phyloP scores from a whole-genome alignment of 2,113 vertebrate species.

The Eulacestoma nigropectus region DNA sequence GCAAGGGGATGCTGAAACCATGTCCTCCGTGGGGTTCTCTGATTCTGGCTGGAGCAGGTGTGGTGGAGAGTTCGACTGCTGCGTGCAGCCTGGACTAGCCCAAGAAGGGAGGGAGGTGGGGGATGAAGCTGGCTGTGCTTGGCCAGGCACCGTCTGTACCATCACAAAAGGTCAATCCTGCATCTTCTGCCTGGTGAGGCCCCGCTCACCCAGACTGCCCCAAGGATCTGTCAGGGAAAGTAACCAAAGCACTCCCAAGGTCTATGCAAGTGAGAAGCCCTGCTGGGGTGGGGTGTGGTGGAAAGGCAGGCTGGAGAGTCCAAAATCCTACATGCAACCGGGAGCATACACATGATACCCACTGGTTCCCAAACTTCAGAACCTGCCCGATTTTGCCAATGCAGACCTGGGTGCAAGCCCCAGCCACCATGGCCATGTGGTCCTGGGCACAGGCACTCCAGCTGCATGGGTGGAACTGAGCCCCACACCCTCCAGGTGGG shows the following conservation, averaged over 20 bases:
- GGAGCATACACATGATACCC: accelerated
- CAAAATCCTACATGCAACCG: not conserved
- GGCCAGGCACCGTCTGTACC: not conserved
- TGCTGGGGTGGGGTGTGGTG: too few relatives aligned
- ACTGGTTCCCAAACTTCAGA: not conserved
- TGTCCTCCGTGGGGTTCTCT: not conserved
- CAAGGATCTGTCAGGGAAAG: not conserved
- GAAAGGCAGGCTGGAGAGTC: not conserved
- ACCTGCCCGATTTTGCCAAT: not conserved
- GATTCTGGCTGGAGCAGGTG: not conserved
- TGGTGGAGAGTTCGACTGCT: not conserved
- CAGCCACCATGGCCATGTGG: accelerated
- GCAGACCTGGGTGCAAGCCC: not conserved
- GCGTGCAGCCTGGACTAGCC: not conserved
- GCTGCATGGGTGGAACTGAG: not conserved
- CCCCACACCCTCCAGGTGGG: not conserved
- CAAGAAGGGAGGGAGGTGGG: not conserved
- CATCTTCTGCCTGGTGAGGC: not conserved
- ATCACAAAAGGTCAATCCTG: not conserved
- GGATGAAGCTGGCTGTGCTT: not conserved
- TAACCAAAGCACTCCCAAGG: accelerated
- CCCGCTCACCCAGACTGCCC: accelerated
- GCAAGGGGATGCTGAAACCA: not conserved
- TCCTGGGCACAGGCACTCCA: not conserved
- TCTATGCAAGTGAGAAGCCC: not conserved